Evolutionary conservation across 2,797 vertebrate genomes (phyloP), one percentile per base, ranked within the genome.

Genomic region (Typhlichthys subterraneus): DNA sequence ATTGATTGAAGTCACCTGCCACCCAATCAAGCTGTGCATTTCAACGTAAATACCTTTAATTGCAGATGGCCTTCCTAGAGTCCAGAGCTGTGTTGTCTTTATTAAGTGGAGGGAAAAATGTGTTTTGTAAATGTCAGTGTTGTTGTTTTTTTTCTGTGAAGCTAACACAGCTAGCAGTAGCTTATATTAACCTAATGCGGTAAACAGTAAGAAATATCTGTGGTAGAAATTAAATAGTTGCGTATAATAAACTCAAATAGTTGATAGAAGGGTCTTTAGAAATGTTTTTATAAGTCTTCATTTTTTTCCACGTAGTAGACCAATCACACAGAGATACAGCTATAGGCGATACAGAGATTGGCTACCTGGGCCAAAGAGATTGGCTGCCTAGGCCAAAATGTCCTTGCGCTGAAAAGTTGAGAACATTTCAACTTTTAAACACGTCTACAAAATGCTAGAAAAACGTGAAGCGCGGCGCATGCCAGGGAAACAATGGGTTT

Each of bases 31-130:
- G 65, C 52, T 14, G 33, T 69, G 54, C 61, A 45, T 80, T 76
- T 59, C 60, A 68, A 14, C 69, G 51, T 73, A 62, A 64, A 59
- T 59, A 60, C 12, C 63, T 56, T 79, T 77, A 53, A 70, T 70
- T 65, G 51, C 61, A 50, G 65, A 78, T 48, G 33, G 6, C 53
- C 54, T 46, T 60, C 57, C 59, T 57, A 61, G 67, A 60, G 65
- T 45, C 70, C 65, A 67, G 67, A 67, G 69, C 75, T 71, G 59
- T 86, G 59, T 65, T 77, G 65, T 61, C 69, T 74, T 56, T 56
- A 70, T 48, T 73, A 57, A 70, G 53, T 51, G 5, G 63, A 74
- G 57, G 66, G 61, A 15, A 62, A 45, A 42, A 69, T 29, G 61
- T 69, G 42, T 73, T 23, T 45, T 17, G 53, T 69, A 67, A 23